Conservation (phyloP, 2,113 vertebrate species). For the Thunnus thynnus region DNA sequence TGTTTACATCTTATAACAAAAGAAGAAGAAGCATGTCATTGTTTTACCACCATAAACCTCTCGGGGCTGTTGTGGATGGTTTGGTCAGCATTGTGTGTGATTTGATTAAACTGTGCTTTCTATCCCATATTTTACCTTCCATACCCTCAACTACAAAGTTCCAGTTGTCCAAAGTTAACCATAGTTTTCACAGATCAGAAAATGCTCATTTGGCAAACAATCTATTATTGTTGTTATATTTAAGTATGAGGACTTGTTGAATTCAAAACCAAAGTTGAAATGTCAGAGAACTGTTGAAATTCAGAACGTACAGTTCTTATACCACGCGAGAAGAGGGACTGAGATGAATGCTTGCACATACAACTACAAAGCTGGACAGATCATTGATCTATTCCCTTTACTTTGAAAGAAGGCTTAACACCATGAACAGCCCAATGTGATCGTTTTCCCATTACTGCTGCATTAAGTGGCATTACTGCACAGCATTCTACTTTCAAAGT, state of each 20-base stretch:
- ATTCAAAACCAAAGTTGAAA: background rate
- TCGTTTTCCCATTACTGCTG: conserved; percentile 63
- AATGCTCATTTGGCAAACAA: background rate
- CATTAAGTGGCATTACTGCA: conserved; percentile 50
- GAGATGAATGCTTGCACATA: background rate
- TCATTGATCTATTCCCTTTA: conserved; percentile 25
- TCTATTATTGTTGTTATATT: background rate
- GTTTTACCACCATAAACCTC: conserved; percentile 16
- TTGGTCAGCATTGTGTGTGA: conserved; percentile 29
- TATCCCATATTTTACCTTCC: conserved; percentile 23
- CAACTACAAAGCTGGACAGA: conserved; percentile 20
- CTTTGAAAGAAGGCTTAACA: conserved; percentile 37
- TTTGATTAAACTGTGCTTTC: conserved; percentile 28
- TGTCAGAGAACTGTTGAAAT: background rate
- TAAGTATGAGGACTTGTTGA: background rate
- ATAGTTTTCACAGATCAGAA: background rate
- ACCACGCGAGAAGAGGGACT: background rate
- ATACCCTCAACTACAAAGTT: conserved; percentile 1
- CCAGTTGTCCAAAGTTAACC: conserved; percentile 19
- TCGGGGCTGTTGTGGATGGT: conserved; percentile 12
- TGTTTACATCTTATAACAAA: conserved; percentile 26
- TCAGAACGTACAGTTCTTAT: background rate
- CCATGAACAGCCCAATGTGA: conserved; percentile 38
- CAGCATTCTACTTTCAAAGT: conserved; percentile 41
- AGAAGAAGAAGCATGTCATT: conserved; percentile 16